These are phyloP conservation scores for Trissolcus japonicus DNA, from an alignment of 2,888 invertebrate genomes.

Conservation along the genomic window DNA sequence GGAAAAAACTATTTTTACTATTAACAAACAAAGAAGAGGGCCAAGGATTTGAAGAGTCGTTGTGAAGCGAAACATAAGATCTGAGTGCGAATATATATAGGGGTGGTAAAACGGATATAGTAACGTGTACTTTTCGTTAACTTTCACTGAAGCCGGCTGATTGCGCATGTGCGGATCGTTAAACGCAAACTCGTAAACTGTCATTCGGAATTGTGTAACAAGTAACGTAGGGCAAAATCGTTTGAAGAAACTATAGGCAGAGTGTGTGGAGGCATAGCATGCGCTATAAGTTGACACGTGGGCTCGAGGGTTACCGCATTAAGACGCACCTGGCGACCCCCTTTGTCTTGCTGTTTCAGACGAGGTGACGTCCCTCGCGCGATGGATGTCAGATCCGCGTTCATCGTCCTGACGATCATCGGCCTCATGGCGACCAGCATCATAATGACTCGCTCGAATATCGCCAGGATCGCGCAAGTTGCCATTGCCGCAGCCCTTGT, in stretches of 20 bases:
- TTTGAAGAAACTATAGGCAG: constrained; percentile 14
- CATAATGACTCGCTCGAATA: constrained; percentile 65
- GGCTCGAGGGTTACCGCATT: constrained; percentile 29
- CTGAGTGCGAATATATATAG: no score
- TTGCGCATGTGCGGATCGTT: constrained; percentile 61
- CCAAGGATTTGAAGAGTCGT: no score
- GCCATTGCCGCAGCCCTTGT: constrained; percentile 65
- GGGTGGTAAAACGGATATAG: background rate
- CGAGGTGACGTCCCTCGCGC: constrained; percentile 58
- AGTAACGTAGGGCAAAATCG: constrained; percentile 37
- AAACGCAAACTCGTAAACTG: constrained; percentile 32
- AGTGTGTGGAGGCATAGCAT: constrained; percentile 18
- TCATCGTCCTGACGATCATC: constrained; percentile 67
- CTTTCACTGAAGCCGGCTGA: background rate
- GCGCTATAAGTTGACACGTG: constrained; percentile 36
- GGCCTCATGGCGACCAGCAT: constrained; percentile 69
- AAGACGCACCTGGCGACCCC: constrained; percentile 54
- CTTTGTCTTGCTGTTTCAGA: constrained; percentile 56
- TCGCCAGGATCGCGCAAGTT: constrained; percentile 67
- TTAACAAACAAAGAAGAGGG: no score
- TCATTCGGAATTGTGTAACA: constrained; percentile 18
- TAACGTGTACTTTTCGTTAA: constrained; percentile 2
- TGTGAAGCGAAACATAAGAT: no score
- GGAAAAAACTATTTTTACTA: no score
- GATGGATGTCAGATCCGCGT: constrained; percentile 71